Evolutionary conservation across 37 sponge, comb jelly and placozoan genomes (phyloP).

Genomic region (Halisarca cf. caerulea): DNA sequence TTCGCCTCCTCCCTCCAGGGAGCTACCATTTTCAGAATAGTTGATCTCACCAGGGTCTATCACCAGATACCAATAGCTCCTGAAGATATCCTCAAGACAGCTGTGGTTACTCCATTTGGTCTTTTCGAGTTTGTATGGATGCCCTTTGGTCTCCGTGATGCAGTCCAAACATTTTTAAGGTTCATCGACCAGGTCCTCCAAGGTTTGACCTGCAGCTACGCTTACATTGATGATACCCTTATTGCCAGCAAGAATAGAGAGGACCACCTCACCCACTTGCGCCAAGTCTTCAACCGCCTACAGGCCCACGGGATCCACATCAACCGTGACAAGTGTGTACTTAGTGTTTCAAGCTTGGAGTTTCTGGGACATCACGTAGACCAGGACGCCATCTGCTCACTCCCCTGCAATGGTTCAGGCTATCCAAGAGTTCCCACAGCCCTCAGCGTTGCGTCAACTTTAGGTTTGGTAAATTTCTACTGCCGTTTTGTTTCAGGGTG

Average conservation of each 20-base stretch:
- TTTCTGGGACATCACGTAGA: constrained; percentile 20
- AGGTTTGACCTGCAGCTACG: constrained; percentile 36
- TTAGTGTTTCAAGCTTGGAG: background rate
- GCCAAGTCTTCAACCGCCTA: constrained; percentile 17
- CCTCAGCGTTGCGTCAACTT: constrained; percentile 38
- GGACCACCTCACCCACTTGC: constrained; percentile 40
- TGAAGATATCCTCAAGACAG: constrained; percentile 52
- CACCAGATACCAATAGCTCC: constrained; percentile 56
- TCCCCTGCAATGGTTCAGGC: constrained; percentile 25
- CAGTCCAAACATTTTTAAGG: constrained; percentile 55
- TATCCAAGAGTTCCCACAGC: constrained; percentile 52
- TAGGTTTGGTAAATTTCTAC: constrained; percentile 45
- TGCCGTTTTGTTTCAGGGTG: constrained; percentile 10
- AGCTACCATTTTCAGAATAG: constrained; percentile 51
- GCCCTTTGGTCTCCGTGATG: too few relatives aligned
- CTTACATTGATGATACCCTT: constrained; percentile 48
- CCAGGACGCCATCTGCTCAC: background rate
- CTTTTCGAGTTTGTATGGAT: too few relatives aligned
- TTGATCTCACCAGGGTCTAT: constrained; percentile 55
- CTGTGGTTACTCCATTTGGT: too few relatives aligned
- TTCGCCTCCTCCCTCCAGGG: too few relatives aligned
- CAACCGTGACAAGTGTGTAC: background rate
- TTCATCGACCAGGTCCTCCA: constrained; percentile 48
- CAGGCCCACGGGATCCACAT: constrained; percentile 29
- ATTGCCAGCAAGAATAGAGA: constrained; percentile 31